phyloP scores from a whole-genome alignment of 2,797 vertebrate species.

The Otus scops region DNA sequence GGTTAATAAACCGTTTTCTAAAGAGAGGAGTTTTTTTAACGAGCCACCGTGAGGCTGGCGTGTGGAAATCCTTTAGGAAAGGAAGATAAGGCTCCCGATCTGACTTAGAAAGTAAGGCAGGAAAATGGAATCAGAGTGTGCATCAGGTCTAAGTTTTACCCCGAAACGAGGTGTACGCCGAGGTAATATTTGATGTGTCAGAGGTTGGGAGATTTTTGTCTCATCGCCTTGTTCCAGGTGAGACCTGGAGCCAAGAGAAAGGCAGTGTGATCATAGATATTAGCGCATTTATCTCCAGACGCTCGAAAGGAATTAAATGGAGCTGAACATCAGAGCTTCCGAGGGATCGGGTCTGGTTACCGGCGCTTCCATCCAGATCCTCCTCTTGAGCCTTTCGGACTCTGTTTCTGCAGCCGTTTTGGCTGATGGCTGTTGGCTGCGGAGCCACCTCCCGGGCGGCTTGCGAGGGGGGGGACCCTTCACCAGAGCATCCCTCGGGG shows the following conservation, averaged over 20 bases:
- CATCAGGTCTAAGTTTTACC: not conserved
- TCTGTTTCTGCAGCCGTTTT: not conserved
- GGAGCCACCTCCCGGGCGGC: fast-evolving
- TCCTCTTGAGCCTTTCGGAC: not conserved
- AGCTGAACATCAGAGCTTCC: not conserved
- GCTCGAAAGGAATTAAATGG: not conserved
- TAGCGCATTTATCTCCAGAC: not conserved
- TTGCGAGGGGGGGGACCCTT: not conserved
- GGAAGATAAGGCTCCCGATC: not conserved
- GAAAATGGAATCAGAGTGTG: not conserved
- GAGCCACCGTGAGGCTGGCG: not conserved
- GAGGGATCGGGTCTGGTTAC: not conserved
- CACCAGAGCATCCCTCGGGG: not conserved
- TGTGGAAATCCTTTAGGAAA: not conserved
- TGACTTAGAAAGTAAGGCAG: not conserved
- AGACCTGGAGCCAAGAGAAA: not conserved
- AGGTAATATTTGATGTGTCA: not conserved
- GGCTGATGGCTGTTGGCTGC: not conserved
- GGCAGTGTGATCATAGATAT: not conserved
- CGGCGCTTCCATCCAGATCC: not conserved
- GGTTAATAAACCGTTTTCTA: not conserved
- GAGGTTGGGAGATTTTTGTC: not conserved
- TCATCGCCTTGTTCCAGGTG: not conserved
- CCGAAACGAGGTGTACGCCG: not conserved
- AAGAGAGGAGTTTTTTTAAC: not conserved